Base-by-base conservation (phyloP, 2,113 vertebrate genomes). In the Epinephelus cyanopodus region DNA sequence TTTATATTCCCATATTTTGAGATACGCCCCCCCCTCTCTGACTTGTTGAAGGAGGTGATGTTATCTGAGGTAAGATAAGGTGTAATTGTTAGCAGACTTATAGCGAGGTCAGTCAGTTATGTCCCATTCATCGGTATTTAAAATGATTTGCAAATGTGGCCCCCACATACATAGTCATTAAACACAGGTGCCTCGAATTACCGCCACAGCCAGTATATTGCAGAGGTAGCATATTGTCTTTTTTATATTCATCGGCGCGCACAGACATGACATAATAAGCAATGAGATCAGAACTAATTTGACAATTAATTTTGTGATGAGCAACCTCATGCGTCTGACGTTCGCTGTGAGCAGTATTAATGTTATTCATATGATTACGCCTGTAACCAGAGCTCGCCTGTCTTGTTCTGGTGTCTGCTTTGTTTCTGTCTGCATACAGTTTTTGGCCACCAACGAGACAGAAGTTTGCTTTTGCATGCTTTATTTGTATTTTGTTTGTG, bases 141-240 rank as follows among this genome's bases (percentile, higher is more conserved):
- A 94, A 91, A 91, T 94, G 93, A 95, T 93, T 94, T 93, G 94
- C 92, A 93, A 94, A 93, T 93, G 81, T 77, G 69, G 75, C 83
- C 74, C 50, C 82, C 54, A 42, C 88, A 91, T 93, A 86, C 90
- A 93, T 90, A 92, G 92, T 92, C 87, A 93, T 94, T 92, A 90
- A 94, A 94, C 72, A 76, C 85, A 88, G 84, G 83, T 89, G 90
- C 71, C 81, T 85, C 52, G 6, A 63, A 87, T 89, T 86, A 88
- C 76, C 60, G 73, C 81, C 25, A 21, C 1, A 0, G 75, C 39
- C 69, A 3, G 63, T 84, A 67, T 89, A 85, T 87, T 83, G 84
- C 25, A 37, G 60, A 83, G 65, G 17, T 56, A 77, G 69, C 56
- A 67, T 82, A 52, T 83, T 62, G 78, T 80, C 74, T 79, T 84